Evolutionary conservation across 2,113 vertebrate species (phyloP), one percentile per base, ranked within the genome.

Genomic region (Chaetodon auriga): DNA sequence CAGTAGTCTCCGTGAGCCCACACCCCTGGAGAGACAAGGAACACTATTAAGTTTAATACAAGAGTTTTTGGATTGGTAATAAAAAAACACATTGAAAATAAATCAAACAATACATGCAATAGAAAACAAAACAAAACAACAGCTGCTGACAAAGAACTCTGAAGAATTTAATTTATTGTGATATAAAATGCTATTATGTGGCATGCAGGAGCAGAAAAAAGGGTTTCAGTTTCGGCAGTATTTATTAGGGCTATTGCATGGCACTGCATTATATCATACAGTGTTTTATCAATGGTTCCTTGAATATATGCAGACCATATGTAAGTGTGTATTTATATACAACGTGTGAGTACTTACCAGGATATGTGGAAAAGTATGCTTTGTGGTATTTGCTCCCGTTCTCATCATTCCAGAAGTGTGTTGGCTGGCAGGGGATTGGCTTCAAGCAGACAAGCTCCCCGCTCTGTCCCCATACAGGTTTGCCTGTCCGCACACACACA

Each of bases 1-100:
- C 97, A 99, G 93, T 99, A 99, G 92, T 99, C 98, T 0, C 98
- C 97, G 0, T 99, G 98, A 0, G 96, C 96, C 98, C 98, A 99
- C 48, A 99, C 91, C 43, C 97, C 98, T 99, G 64, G 1, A 75
- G 21, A 69, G 4, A 48, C 30, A 30, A 49, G 41, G 4, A 75
- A 68, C 15, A 65, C 41, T 4, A 23, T 55, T 7, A 10, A 12
- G 48, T 43, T 23, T 35, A 9, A 61, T 19, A 54, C 21, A 55
- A 18, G 1, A 68, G 8, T 65, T 4, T 41, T 4, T 30, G 30
- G 30, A 30, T 30, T 30, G 30, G 30, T 30, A 30, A 30, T 30
- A 30, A 35, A 21, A 62, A 62, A 81, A 62, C 2, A 69, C 35
- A 61, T 4, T n/a, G 46, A 57, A 49, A 48, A 48, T 14, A 63